Evolutionary conservation across 2,888 invertebrate genomes (phyloP).

Genomic region (Tachina fera): DNA sequence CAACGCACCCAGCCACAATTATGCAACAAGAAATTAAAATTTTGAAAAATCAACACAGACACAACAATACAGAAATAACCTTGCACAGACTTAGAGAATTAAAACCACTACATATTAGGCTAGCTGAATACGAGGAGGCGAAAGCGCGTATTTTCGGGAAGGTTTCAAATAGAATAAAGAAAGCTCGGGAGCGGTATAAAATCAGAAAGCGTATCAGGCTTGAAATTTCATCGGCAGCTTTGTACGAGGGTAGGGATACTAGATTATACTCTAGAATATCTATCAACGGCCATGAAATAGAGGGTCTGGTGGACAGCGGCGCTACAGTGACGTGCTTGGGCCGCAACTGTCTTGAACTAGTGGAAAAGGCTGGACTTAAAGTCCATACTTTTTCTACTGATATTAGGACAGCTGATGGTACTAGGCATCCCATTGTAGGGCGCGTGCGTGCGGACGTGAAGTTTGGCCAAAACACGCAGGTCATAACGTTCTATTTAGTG

Average conservation of each 20-base stretch:
- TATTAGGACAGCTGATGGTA: slow-evolving; percentile 24
- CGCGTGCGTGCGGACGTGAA: not conserved
- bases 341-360: not conserved
- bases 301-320: too few species aligned
- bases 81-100: not conserved
- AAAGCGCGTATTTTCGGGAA: not conserved
- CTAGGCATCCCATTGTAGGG: not conserved
- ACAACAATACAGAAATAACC: not conserved
- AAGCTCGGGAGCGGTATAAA: not conserved
- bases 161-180: not conserved
- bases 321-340: slow-evolving; percentile 3
- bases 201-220: not conserved
- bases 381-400: not conserved
- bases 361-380: not conserved
- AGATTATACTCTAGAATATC: not conserved
- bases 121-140: not conserved
- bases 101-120: not conserved
- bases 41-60: too few species aligned
- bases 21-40: too few species aligned
- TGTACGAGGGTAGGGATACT: not conserved
- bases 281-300: not conserved
- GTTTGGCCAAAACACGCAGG: not conserved
- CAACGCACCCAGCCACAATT: too few species aligned
- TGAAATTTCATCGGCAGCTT: not conserved
- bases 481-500: not conserved